A percentile compares a stretch with the other conserved stretches of the same genome.
phyloP scores from a whole-genome alignment of 2,113 vertebrate species.

The Pachyramphus minor region DNA sequence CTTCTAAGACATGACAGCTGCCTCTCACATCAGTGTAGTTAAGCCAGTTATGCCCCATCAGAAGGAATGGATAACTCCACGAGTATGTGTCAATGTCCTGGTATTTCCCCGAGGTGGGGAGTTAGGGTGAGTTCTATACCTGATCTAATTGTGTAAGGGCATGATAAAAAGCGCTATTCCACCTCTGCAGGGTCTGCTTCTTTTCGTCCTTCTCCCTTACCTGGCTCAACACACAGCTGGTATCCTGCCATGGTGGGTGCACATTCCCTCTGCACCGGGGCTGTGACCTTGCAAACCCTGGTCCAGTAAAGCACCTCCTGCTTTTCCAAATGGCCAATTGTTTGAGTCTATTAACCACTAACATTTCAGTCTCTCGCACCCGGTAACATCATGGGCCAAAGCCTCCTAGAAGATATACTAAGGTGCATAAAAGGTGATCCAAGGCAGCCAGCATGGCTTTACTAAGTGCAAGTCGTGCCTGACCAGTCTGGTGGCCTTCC shows the following conservation, averaged over 20 bases:
- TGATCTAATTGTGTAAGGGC: not conserved
- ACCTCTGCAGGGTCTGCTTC: not conserved
- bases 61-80: not conserved
- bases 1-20: not conserved
- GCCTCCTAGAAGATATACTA: not conserved
- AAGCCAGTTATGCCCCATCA: not conserved
- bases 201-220: not conserved
- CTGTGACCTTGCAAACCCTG: not conserved
- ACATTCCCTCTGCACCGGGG: not conserved
- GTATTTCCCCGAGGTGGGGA: no score
- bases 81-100: not conserved
- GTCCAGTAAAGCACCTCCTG: not conserved
- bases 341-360: not conserved
- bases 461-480: not conserved
- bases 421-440: not conserved
- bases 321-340: not conserved
- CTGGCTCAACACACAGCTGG: not conserved
- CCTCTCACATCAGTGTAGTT: not conserved
- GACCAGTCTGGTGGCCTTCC: not conserved
- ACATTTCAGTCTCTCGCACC: not conserved
- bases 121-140: not conserved
- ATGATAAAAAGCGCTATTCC: not conserved
- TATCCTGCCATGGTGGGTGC: not conserved
- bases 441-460: not conserved
- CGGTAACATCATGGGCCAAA: not conserved